phyloP scores from a whole-genome alignment of 2,888 invertebrate genomes.

The Adela reaumurella region DNA sequence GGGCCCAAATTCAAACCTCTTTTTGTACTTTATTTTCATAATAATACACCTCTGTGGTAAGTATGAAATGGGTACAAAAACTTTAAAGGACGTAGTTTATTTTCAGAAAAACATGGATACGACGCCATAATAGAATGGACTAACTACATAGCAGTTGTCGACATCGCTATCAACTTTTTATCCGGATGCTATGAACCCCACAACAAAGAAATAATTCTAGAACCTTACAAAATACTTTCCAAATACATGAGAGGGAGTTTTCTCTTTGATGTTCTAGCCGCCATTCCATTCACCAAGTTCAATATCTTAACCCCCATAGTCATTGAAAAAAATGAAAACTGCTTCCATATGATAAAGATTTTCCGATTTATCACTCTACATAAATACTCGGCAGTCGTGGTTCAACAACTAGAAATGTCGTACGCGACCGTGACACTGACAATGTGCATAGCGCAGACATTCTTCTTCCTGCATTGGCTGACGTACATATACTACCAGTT shows the following conservation, averaged over 20 bases:
- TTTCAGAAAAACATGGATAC: slow-evolving; percentile 1
- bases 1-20: too few relatives aligned
- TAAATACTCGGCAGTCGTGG: slow-evolving; percentile 18
- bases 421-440: slow-evolving; percentile 18
- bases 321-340: slow-evolving; percentile 14
- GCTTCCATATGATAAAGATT: slow-evolving; percentile 24
- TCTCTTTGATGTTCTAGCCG: slow-evolving; percentile 20
- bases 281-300: slow-evolving; percentile 18
- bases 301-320: too few relatives aligned
- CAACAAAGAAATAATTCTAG: slow-evolving; percentile 22
- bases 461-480: slow-evolving; percentile 30
- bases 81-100: too few relatives aligned
- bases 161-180: slow-evolving; percentile 24
- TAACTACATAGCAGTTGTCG: slow-evolving; percentile 22
- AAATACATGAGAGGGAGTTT: slow-evolving; percentile 22
- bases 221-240: slow-evolving; percentile 20
- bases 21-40: too few relatives aligned
- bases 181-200: slow-evolving; percentile 30
- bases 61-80: too few relatives aligned
- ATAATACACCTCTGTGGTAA: too few relatives aligned
- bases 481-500: slow-evolving; percentile 29
- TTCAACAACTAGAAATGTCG: slow-evolving; percentile 21
- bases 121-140: slow-evolving; percentile 22
- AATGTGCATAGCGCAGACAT: slow-evolving; percentile 13
- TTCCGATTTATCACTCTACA: slow-evolving; percentile 17